A percentile compares a stretch with the other conserved stretches of the same genome.
Evolutionary conservation across 2,888 invertebrate genomes (phyloP).

Genomic region (Podabrus alpinus): DNA sequence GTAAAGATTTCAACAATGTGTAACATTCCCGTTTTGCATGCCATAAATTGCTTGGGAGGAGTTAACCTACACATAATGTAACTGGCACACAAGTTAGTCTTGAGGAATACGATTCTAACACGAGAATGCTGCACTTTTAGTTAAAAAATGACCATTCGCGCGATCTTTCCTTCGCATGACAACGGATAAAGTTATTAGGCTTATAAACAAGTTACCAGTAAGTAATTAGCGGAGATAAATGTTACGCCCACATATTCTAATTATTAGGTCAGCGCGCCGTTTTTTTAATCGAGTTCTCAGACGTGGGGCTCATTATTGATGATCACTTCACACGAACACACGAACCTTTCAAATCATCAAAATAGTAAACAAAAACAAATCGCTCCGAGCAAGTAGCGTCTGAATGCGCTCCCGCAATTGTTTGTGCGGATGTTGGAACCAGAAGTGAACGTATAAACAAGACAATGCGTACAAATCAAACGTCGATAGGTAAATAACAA

Average conservation of each 20-base stretch:
- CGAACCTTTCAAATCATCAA: neutral
- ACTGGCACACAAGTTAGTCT: neutral
- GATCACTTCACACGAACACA: neutral
- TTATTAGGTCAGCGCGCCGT: slow-evolving; percentile 27
- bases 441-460: slow-evolving; percentile 20
- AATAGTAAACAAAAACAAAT: neutral
- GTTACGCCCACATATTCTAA: slow-evolving; percentile 29
- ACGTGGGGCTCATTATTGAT: neutral
- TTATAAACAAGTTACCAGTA: slow-evolving; percentile 27
- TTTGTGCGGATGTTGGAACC: slow-evolving; percentile 10
- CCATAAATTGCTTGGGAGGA: slow-evolving; percentile 25
- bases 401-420: neutral
- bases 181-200: slow-evolving; percentile 27
- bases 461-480: slow-evolving; percentile 28
- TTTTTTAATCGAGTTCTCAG: neutral
- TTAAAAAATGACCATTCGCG: slow-evolving; percentile 14
- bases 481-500: slow-evolving; percentile 26
- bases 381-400: neutral
- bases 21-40: slow-evolving; percentile 20
- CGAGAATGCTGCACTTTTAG: slow-evolving; percentile 21
- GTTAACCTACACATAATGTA: slow-evolving; percentile 24
- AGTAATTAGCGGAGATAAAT: slow-evolving; percentile 29
- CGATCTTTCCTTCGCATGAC: slow-evolving; percentile 15
- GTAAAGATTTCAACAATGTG: slow-evolving; percentile 24
- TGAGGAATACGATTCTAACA: slow-evolving; percentile 9